Percentiles rank a stretch among this genome's conserved stretches.
phyloP scores from a whole-genome alignment of 1,140 invertebrate species.

The Calycopis cecrops region DNA sequence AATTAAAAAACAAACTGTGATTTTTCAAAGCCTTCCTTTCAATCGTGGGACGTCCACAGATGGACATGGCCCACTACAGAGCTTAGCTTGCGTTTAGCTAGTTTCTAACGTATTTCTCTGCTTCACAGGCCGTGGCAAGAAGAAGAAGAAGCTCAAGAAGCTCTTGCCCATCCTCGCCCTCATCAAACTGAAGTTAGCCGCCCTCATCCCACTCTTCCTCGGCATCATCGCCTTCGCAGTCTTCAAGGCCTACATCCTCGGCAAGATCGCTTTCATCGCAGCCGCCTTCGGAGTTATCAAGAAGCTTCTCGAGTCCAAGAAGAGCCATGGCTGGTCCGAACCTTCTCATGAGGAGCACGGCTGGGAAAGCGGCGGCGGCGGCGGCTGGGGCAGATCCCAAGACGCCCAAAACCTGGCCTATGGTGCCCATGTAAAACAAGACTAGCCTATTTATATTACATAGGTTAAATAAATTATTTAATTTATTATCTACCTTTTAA shows the following conservation, averaged over 20 bases:
- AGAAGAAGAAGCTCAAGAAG: conserved; percentile 83
- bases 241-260: conserved; percentile 88
- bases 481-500: conserved; percentile 32
- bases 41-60: too few relatives aligned
- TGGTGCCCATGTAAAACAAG: conserved; percentile 72
- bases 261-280: conserved; percentile 87
- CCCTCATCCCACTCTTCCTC: conserved; percentile 83
- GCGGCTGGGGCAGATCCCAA: conserved; percentile 75
- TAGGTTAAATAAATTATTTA: conserved; percentile 29
- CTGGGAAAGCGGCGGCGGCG: conserved; percentile 68
- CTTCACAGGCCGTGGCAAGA: conserved; percentile 80
- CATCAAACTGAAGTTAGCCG: conserved; percentile 85
- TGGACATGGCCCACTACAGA: too few relatives aligned
- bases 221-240: conserved; percentile 87
- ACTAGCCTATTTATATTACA: conserved; percentile 25
- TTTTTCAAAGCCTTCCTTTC: too few relatives aligned
- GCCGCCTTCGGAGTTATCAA: conserved; percentile 84
- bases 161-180: conserved; percentile 84
- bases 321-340: conserved; percentile 81
- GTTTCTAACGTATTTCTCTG: conserved; percentile 13
- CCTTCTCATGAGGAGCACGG: conserved; percentile 78
- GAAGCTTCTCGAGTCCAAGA: conserved; percentile 85
- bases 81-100: too few relatives aligned
- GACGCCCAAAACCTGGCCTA: conserved; percentile 80
- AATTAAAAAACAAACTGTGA: too few relatives aligned